Conservation (phyloP, 2,888 invertebrate species). For the Pristionchus arcanus region DNA sequence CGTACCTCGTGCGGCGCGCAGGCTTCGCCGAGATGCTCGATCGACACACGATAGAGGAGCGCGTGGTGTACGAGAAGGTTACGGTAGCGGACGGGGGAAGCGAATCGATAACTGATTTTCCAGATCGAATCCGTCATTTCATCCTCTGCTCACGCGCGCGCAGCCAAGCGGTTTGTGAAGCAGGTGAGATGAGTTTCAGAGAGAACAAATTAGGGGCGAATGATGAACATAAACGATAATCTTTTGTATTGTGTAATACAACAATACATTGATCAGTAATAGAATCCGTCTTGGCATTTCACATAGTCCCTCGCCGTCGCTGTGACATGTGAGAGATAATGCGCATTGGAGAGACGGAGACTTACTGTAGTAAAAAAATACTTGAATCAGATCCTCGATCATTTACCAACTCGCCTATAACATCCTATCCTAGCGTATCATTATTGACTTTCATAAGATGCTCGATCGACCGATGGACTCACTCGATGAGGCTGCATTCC, state of each 20-base stretch:
- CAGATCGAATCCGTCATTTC: conserved; percentile 24
- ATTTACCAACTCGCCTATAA: no score
- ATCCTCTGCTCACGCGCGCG: neutral
- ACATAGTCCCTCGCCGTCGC: no score
- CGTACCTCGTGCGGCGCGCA: conserved; percentile 34
- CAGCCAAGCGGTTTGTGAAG: conserved; percentile 18
- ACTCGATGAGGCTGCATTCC: conserved; percentile 55
- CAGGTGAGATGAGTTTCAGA: neutral
- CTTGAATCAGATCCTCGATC: no score
- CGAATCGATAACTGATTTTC: neutral
- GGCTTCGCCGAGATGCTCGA: conserved; percentile 52
- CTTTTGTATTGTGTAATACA: neutral
- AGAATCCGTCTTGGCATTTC: no score
- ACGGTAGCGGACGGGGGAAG: neutral
- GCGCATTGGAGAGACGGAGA: no score
- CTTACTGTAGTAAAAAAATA: no score
- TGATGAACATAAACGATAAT: neutral
- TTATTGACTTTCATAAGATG: neutral
- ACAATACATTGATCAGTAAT: no score
- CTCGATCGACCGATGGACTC: conserved; percentile 52
- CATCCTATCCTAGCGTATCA: no score
- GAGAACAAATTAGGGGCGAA: neutral
- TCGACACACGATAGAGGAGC: conserved; percentile 15
- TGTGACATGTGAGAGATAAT: no score
- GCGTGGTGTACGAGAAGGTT: conserved; percentile 41